Base-by-base conservation (phyloP, 2,113 vertebrate genomes). In the Clarias macrocephalus region DNA sequence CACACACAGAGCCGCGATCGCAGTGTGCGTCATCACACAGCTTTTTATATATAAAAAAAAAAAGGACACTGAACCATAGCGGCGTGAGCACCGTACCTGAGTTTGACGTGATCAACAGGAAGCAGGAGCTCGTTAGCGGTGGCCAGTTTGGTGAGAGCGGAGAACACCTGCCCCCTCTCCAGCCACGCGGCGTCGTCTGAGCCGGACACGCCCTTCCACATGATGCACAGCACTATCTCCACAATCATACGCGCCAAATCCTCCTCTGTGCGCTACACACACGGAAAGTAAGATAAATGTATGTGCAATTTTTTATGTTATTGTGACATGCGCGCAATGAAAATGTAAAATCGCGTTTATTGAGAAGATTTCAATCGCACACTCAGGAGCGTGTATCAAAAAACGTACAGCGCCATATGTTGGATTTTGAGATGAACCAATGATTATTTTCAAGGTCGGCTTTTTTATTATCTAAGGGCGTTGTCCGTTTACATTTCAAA, bases 141-240 rank as follows among this genome's bases (percentile, higher is more conserved):
- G 63, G 96, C 97, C 87, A 98, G 93, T 92, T 97, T 99, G 89
- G 96, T 96, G 77, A 99, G 95, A 48, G 98, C 97, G 2, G 98
- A 97, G 93, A 99, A 99, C 42, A 99, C 97, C 87, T 99, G 97
- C 19, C 98, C 98, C 12, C 98, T 95, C 92, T 99, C 97, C 90
- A 97, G 90, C 98, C 98, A 99, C 56, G 97, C 95, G 4, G 91
- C 91, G 30, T 97, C 96, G 73, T 99, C 98, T 0, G 97, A 98
- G n/a, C 96, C 97, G 89, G 97, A 97, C 23, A 99, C 94, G 8
- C 98, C 98, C 33, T 96, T 97, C 96, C 97, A 99, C 96, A 99
- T 98, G 84, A 99, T 87, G 80, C 93, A 97, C 84, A 96, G 94
- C 66, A 99, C 91, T 48, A 98, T 96, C 92, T 96, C 96, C 92